Evolutionary conservation across 2,797 vertebrate species (phyloP).

Genomic region (Ptychadena robeensis): DNA sequence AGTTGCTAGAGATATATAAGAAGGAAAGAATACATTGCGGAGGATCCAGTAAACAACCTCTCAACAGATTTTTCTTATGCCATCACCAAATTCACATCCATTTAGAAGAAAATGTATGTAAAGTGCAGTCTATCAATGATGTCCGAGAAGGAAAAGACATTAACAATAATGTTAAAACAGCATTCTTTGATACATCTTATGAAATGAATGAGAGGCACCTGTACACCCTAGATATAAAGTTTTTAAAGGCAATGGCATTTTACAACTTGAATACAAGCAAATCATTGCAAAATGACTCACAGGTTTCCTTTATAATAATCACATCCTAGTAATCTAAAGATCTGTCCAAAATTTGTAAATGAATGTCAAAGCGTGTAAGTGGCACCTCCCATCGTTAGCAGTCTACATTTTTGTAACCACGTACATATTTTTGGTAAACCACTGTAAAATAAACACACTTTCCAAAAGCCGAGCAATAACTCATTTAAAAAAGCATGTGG

Average conservation of each 20-base stretch:
- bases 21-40: too few species aligned
- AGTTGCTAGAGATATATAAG: too few species aligned
- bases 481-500: slow-evolving; percentile 74
- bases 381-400: slow-evolving; percentile 75
- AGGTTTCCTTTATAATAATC: background rate
- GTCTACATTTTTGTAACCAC: slow-evolving; percentile 77
- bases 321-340: slow-evolving; percentile 62
- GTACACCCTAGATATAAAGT: background rate
- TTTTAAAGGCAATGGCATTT: background rate
- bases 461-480: slow-evolving; percentile 78
- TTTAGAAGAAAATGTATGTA: too few species aligned
- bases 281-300: background rate
- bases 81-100: too few species aligned
- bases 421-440: slow-evolving; percentile 83
- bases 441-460: slow-evolving; percentile 83
- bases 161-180: background rate
- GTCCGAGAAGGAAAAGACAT: too few species aligned
- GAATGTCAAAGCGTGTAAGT: slow-evolving; percentile 72
- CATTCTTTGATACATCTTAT: too few species aligned
- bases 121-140: too few species aligned
- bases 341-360: slow-evolving; percentile 74
- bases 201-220: background rate
- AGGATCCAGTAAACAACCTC: too few species aligned
- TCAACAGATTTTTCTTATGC: too few species aligned
- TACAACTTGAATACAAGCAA: background rate